Evolutionary conservation across 2,797 vertebrate species (phyloP), one percentile per base, ranked within the genome.

Genomic region (Neosilurus mollespiculum): DNA sequence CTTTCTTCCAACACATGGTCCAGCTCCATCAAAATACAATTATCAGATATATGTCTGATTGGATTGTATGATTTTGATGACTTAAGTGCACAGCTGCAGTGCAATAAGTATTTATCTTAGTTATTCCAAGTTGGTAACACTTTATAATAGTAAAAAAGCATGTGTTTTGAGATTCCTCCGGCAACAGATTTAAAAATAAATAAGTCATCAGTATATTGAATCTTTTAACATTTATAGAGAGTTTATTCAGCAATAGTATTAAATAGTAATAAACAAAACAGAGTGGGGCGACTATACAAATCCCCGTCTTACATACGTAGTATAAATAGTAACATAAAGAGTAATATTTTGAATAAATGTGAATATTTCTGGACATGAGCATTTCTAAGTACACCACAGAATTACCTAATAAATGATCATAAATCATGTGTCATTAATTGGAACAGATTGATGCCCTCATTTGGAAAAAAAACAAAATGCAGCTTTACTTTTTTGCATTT

Each of bases 31-130:
- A 88, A 81, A 91, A 94, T 94, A 93, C 93, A 93, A 93, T 90
- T 84, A 89, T 93, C 93, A 94, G 93, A 92, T 91, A 37, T 85
- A 90, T 80, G 91, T 94, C 94, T 94, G 92, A 94, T 91, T 82
- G 81, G 90, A 93, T 94, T 94, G 92, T 95, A 93, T 93, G 90
- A 90, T 81, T 90, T 89, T 91, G 86, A 86, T 88, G 90, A 89
- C 24, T 86, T 79, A 81, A 64, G 34, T 37, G 66, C 64, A 69
- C 64, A 75, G 64, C 37, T 81, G 71, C 79, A 16, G 56, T 84
- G 37, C 34, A 62, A 34, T 84, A 51, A 37, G 58, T 84, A 61
- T 67, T 49, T 7, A 30, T 53, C 26, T 37, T 61, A n/a, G 62
- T 64, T 53, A 51, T 75, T 76, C 73, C 22, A 80, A 56, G 16